These are phyloP conservation scores for Noctua janthe DNA, from an alignment of 2,888 invertebrate genomes.

Conservation along the genomic window DNA sequence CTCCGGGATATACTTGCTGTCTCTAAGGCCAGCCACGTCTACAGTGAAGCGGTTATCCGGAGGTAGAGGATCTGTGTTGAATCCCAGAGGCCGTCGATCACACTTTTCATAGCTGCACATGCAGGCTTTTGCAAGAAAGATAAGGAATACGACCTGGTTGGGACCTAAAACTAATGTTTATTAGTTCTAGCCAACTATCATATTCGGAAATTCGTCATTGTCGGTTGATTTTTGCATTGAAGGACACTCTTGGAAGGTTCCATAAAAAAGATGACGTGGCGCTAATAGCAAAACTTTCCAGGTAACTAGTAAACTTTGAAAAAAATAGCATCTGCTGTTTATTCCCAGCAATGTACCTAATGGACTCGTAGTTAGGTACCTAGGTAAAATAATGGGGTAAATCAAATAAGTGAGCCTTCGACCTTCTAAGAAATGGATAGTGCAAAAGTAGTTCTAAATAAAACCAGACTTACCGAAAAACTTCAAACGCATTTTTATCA, in stretches of 20 bases:
- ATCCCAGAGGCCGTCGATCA: slow-evolving; percentile 80
- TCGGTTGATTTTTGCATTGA: not conserved
- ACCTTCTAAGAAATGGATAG: not conserved
- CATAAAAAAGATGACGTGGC: not conserved
- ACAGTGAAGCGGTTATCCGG: slow-evolving; percentile 84
- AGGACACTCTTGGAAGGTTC: too few species aligned
- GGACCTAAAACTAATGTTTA: slow-evolving; percentile 36
- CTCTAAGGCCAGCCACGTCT: slow-evolving; percentile 79
- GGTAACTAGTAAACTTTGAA: not conserved
- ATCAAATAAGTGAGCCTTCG: not conserved
- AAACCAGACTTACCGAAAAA: slow-evolving; percentile 44
- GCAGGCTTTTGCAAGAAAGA: slow-evolving; percentile 59
- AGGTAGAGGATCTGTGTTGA: slow-evolving; percentile 79
- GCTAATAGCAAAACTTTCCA: not conserved
- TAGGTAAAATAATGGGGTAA: not conserved
- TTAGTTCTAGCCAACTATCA: not conserved
- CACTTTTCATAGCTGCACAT: slow-evolving; percentile 74
- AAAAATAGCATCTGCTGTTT: not conserved
- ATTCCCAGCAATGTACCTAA: not conserved
- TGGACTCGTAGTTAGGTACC: not conserved
- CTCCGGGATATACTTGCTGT: slow-evolving; percentile 78
- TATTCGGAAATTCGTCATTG: not conserved
- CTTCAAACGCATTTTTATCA: slow-evolving; percentile 43
- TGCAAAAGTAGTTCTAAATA: not conserved
- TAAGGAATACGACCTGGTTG: slow-evolving; percentile 38